Evolutionary conservation across 2,888 invertebrate species (phyloP), one percentile per base, ranked within the genome.

Genomic region (Belgica antarctica): DNA sequence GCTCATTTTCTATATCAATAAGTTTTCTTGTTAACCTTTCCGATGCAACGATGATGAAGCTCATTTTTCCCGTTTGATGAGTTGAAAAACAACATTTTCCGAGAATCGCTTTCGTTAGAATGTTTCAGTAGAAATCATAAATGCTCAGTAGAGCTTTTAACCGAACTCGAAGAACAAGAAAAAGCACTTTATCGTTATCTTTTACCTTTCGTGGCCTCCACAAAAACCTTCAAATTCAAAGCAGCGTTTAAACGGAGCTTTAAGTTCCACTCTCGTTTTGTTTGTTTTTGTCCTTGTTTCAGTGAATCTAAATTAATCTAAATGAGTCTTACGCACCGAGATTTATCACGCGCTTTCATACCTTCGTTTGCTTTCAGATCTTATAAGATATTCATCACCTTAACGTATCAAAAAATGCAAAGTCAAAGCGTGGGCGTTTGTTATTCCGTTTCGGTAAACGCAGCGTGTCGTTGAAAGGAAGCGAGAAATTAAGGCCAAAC

Each of bases 401-500:
- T 15, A 65, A n/a, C 19, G 27, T 41, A 15, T n/a, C n/a, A n/a
- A n/a, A n/a, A n/a, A n/a, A n/a, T 41, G 41, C 15, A 15, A 41
- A 7, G 31, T 7, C n/a, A 15, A 10, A 15, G 41, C 2, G 41
- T 10, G 41, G 41, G 41, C 15, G 41, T 12, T 41, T 41, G 28
- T 46, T 47, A 17, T 41, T 41, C n/a, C 41, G 15, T 41, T 41
- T n/a, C n/a, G n/a, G n/a, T n/a, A n/a, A n/a, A 41, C 41, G n/a
- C 41, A 41, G 15, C 41, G 15, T 15, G 41, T 31, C 22, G 27
- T 46, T 66, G 66, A 66, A 66, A 27, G 66, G 66, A 66, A 66
- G 66, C 65, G 65, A 66, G 27, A 66, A 66, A 66, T 66, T 66
- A 66, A 66, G 66, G 47, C 47, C 46, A 66, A 63, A 34, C 19